These are phyloP conservation scores for Tachina grossa DNA, from an alignment of 2,888 invertebrate genomes.

Conservation along the genomic window DNA sequence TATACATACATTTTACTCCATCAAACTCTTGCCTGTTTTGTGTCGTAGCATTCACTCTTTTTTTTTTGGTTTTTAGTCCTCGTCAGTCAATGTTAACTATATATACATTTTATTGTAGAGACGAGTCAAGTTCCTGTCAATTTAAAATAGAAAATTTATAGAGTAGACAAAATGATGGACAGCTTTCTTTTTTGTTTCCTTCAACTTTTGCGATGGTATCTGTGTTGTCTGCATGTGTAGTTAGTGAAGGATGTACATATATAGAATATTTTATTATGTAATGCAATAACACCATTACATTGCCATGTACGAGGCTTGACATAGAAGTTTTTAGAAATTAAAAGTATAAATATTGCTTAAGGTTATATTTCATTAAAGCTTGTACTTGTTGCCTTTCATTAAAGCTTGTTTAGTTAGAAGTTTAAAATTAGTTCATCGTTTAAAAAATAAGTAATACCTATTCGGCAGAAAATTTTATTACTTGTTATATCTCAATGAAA, in stretches of 20 bases:
- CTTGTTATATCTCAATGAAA: too few relatives aligned
- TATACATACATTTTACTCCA: constrained; percentile 32
- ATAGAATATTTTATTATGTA: constrained; percentile 56
- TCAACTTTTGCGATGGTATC: constrained; percentile 39
- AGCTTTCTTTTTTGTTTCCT: constrained; percentile 74
- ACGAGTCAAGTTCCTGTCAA: constrained; percentile 81
- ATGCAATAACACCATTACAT: constrained; percentile 57
- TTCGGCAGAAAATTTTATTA: too few relatives aligned
- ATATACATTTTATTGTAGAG: constrained; percentile 69
- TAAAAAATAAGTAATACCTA: too few relatives aligned
- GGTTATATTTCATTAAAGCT: background rate
- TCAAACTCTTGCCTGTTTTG: constrained; percentile 8
- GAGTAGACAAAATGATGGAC: constrained; percentile 82
- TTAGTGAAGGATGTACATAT: constrained; percentile 36
- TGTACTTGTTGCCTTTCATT: too few relatives aligned
- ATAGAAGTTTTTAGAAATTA: background rate
- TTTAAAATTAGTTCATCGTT: too few relatives aligned
- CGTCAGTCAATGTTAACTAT: constrained; percentile 67
- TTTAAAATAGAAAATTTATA: constrained; percentile 82
- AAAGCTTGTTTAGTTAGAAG: too few relatives aligned
- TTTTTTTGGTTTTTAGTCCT: constrained; percentile 55
- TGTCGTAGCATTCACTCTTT: constrained; percentile 21
- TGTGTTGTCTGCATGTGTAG: constrained; percentile 40
- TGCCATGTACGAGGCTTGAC: background rate
- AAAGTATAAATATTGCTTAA: background rate